Base-by-base conservation (phyloP, 2,797 vertebrate genomes). In the Glyptemys insculpta region DNA sequence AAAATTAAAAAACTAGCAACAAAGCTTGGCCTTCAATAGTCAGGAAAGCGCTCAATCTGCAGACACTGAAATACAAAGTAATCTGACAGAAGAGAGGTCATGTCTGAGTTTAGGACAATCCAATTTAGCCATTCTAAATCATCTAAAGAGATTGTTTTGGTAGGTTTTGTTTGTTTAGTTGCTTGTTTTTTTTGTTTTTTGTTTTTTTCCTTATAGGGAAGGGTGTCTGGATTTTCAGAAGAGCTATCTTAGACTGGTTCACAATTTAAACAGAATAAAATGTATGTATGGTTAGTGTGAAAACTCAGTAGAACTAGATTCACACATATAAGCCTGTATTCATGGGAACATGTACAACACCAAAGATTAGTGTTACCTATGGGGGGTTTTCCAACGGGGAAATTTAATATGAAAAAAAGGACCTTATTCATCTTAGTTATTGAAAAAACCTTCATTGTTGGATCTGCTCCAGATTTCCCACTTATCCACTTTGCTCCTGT, bases 381-480 rank as follows among this genome's bases (percentile, higher is more conserved):
- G 53, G 12, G 2, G 21, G 80, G 34, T 53, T 19, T 93, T 41
- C 19, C 12, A 90, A 41, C n/a, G 54, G 14, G 89, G 90, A 47
- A 31, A 47, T 49, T 78, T 49, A 78, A 79, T 65, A 90, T n/a
- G 27, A 83, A 92, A 90, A 81, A 92, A 94, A 79, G 0, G 1
- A 74, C 80, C 82, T 91, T 92, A 89, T 94, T 94, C 92, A 29
- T 89, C 86, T 91, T 91, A 89, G 83, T 19, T 89, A 81, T 89
- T 80, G 83, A 90, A 65, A 89, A 82, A 79, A 92, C 0, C 2
- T 21, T 79, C 37, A 31, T 83, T 80, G 68, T 47, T 85, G 90
- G 57, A 94, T 94, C 72, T 57, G 81, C 92, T 93, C 90, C 88
- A 92, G 83, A 90, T 93, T 96, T 97, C 79, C 81, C 93, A 86